Evolutionary conservation across 1,140 invertebrate species (phyloP).

Genomic region (Calephelis virginiensis): DNA sequence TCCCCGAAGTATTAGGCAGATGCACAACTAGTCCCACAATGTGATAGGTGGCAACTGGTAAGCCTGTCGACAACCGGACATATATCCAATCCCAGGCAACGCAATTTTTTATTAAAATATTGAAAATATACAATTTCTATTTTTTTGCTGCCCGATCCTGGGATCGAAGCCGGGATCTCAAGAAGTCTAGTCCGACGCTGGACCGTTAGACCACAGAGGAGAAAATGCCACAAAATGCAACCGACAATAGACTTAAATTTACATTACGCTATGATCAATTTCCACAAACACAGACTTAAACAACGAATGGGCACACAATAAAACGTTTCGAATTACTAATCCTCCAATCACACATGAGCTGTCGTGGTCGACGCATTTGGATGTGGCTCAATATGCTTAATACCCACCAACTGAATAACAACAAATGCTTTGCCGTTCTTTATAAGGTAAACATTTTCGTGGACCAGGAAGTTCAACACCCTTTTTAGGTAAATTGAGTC

Average conservation of each 20-base stretch:
- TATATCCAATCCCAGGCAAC: too few relatives aligned
- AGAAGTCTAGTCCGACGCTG: too few relatives aligned
- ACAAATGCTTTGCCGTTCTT: constrained; percentile 17
- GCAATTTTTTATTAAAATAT: too few relatives aligned
- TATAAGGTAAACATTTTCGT: constrained; percentile 41
- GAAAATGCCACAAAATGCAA: too few relatives aligned
- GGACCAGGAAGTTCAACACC: constrained; percentile 42
- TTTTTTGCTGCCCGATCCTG: too few relatives aligned
- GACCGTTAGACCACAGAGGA: too few relatives aligned
- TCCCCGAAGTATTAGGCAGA: too few relatives aligned
- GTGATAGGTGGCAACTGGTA: too few relatives aligned
- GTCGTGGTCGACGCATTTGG: constrained; percentile 31
- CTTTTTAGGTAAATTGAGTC: constrained; percentile 43
- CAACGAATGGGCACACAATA: constrained; percentile 9
- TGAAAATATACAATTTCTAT: too few relatives aligned
- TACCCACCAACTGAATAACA: constrained; percentile 40
- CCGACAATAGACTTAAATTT: neutral
- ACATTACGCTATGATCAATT: neutral
- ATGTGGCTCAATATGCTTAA: constrained; percentile 45
- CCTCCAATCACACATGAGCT: constrained; percentile 21
- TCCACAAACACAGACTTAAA: neutral
- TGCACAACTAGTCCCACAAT: too few relatives aligned
- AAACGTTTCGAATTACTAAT: constrained; percentile 17
- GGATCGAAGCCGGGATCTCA: too few relatives aligned
- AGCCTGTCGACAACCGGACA: too few relatives aligned